Conservation (phyloP, 2,888 invertebrate species). For the Smittia sp. region DNA sequence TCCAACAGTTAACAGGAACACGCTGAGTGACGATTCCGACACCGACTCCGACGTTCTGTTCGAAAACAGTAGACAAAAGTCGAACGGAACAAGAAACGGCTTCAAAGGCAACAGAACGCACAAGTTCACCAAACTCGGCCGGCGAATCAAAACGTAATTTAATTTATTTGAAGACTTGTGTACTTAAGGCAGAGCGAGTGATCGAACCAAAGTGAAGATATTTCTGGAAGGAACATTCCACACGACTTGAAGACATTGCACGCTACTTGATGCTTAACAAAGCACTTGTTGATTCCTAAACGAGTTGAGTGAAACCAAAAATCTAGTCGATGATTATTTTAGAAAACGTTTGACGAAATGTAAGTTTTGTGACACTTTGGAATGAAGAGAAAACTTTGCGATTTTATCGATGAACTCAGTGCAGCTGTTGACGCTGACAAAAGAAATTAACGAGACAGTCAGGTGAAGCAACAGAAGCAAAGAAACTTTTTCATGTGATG, state of each 20-base stretch:
- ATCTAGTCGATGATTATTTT: conserved; percentile 1
- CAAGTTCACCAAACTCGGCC: conserved; percentile 48
- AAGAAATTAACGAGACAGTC: not conserved
- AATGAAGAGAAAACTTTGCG: not conserved
- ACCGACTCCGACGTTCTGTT: conserved; percentile 84
- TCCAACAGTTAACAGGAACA: conserved; percentile 49
- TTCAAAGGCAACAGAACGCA: conserved; percentile 11
- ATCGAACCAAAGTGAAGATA: no score
- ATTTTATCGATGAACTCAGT: not conserved
- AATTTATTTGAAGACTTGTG: not conserved
- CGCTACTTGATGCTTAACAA: not conserved
- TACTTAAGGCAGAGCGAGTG: no score
- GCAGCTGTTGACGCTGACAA: not conserved
- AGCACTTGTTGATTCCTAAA: not conserved
- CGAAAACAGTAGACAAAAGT: conserved; percentile 61
- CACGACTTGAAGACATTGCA: not conserved
- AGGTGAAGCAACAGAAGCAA: not conserved
- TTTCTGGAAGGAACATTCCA: not conserved
- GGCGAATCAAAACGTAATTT: conserved; percentile 51
- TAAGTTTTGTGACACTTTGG: not conserved
- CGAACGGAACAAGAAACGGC: conserved; percentile 46
- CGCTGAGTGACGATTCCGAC: conserved; percentile 73
- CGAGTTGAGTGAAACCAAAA: conserved; percentile 8
- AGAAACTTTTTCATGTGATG: not conserved
- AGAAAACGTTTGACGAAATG: not conserved